Base-by-base conservation (phyloP, 1,140 invertebrate species). In the Eupeodes corollae region DNA sequence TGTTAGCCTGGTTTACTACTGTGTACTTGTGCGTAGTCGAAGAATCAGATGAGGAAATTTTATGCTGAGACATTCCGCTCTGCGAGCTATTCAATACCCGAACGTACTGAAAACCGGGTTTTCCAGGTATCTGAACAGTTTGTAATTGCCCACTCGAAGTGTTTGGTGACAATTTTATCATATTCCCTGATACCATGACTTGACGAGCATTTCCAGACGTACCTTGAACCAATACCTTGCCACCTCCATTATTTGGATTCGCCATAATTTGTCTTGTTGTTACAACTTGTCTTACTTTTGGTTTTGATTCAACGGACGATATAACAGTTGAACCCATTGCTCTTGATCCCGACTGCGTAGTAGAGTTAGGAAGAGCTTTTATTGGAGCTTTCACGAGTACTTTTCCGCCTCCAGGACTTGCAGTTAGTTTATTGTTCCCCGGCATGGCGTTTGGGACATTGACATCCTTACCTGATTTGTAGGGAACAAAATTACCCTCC, bases 61-160 rank as follows among this genome's bases (percentile, higher is more conserved):
- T 26, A 8, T 26, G 21, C 8, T 26, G 21, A 13, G 6, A 30
- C 15, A 21, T 14, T 38, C 18, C 48, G 10, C 35, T 34, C 42
- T 14, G 56, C 5, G 10, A 9, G 13, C 42, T n/a, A 15, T 13
- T 44, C 26, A 67, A 34, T 0, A 68, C 59, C 9, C 65, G 58
- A 6, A 68, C 56, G 55, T 63, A 67, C 48, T 68, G 60, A 8
- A 68, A 43, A 18, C 61, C 59, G n/a, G 43, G 47, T 38, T 64
- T 66, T 21, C 64, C 61, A 1, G 54, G 21, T 10, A 64, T 30
- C 43, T 65, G 63, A 30, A 67, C 53, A 0, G 64, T 46, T 42
- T 62, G 63, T 11, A 65, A 10, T 32, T 53, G 55, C 16, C 54
- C 52, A 14, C 11, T 26, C 2, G 15, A 18, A 13, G 35, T 37